These are phyloP conservation scores for Plecturocebus donacophilus DNA, from an alignment of 2,113 vertebrate genomes.

Conservation along the genomic window DNA sequence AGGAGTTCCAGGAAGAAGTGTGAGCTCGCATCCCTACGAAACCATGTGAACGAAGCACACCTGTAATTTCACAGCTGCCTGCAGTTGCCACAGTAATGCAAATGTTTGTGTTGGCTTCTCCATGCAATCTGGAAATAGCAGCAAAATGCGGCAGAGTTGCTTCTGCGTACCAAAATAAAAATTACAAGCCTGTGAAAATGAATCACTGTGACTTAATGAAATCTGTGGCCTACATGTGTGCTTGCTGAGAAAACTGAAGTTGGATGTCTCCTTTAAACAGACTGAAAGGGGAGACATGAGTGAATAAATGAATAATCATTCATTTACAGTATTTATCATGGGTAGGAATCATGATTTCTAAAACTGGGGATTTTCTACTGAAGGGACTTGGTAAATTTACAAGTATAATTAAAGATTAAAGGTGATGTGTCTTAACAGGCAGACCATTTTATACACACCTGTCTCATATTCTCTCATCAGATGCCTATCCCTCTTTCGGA, in stretches of 20 bases:
- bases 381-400: not conserved
- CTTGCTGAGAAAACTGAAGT: slow-evolving; percentile 38
- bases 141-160: slow-evolving; percentile 5
- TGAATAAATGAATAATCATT: not conserved
- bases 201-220: slow-evolving; percentile 51
- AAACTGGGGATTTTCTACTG: not conserved
- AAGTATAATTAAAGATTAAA: slow-evolving; percentile 1
- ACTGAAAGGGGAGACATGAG: not conserved
- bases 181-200: slow-evolving; percentile 28
- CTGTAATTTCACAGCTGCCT: slow-evolving; percentile 43
- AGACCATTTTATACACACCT: not conserved
- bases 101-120: not conserved
- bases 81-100: not conserved
- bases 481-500: not conserved
- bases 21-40: not conserved
- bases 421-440: not conserved
- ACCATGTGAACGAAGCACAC: not conserved
- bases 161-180: slow-evolving; percentile 49
- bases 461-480: not conserved
- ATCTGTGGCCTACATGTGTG: not conserved
- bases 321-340: not conserved
- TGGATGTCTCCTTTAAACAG: not conserved
- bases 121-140: not conserved
- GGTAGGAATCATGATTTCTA: not conserved
- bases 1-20: not conserved